These are phyloP conservation scores for Gyps fulvus DNA, from an alignment of 2,113 vertebrate species.

Conservation along the genomic window DNA sequence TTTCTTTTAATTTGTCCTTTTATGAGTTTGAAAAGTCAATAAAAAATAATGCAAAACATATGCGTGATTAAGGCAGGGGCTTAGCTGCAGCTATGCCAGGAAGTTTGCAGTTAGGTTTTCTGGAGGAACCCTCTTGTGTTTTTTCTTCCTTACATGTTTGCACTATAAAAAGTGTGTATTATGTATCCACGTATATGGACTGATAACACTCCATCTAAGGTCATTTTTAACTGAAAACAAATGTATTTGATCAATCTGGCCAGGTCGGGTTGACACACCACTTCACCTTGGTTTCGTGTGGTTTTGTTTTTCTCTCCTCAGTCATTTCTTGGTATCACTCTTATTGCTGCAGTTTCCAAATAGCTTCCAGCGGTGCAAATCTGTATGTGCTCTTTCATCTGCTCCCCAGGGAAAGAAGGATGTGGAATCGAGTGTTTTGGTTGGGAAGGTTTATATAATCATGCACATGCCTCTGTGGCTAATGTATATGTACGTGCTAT, in stretches of 20 bases:
- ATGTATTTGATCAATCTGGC: neutral
- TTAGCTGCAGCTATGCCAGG: neutral
- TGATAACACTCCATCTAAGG: neutral
- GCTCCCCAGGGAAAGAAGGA: neutral
- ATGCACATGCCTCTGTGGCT: neutral
- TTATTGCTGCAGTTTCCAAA: neutral
- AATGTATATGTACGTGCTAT: neutral
- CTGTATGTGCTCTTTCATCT: conserved; percentile 50
- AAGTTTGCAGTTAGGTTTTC: conserved; percentile 17
- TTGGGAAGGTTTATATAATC: conserved; percentile 7
- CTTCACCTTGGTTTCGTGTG: neutral
- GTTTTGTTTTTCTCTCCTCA: conserved; percentile 15
- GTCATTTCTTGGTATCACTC: neutral
- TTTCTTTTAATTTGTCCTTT: conserved; percentile 57
- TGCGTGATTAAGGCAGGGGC: conserved; percentile 16
- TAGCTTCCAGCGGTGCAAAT: conserved; percentile 31
- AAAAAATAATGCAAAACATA: conserved; percentile 54
- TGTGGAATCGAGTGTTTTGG: neutral
- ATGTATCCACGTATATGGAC: neutral
- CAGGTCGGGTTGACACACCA: neutral
- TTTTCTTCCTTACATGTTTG: neutral
- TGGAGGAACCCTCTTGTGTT: neutral
- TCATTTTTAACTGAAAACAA: neutral
- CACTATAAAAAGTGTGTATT: neutral
- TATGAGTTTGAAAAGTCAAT: conserved; percentile 53